Base-by-base conservation (phyloP, 2,888 invertebrate species). In the Acrobasis repandana region DNA sequence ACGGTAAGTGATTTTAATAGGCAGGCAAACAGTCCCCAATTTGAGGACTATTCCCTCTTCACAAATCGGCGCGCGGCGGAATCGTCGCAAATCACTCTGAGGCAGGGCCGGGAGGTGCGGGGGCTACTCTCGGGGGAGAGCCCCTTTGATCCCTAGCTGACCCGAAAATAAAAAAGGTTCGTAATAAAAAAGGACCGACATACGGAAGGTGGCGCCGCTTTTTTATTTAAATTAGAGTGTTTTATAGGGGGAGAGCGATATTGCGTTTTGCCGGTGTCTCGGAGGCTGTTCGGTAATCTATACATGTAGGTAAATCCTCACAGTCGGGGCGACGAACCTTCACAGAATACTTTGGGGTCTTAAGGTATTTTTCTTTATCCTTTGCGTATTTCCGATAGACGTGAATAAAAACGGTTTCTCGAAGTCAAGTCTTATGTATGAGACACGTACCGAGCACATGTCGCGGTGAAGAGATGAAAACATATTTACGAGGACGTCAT, bases 201-300 rank as follows among this genome's bases (percentile, higher is more conserved):
- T 91, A 92, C 91, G 91, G 90, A 91, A 90, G 90, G 91, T 91
- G 90, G 90, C 89, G 91, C 87, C 88, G 90, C 90, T 91, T 92
- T 92, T 92, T 91, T 92, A 91, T 92, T 92, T 92, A 92, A 92
- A 92, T 91, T 92, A 90, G 91, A 92, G 90, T 90, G 90, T 91
- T 92, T 91, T 92, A 91, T 92, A 87, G 90, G 86, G 88, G 88
- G 85, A 84, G 86, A 84, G 86, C 88, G 88, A 90, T 92, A 92
- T 91, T 91, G 87, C 89, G 90, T 90, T 90, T 85, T 86, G 85
- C 86, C 88, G 85, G 85, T 88, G 85, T 86, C 88, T 88, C 82
- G 77, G 80, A 86, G 81, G 81, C 80, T 83, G 79, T 84, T 84
- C 76, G 74, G 83, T 82, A 81, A 84, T 84, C 83, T 85, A 84